Conservation (phyloP, 2,888 invertebrate species). For the Atethmia centrago region DNA sequence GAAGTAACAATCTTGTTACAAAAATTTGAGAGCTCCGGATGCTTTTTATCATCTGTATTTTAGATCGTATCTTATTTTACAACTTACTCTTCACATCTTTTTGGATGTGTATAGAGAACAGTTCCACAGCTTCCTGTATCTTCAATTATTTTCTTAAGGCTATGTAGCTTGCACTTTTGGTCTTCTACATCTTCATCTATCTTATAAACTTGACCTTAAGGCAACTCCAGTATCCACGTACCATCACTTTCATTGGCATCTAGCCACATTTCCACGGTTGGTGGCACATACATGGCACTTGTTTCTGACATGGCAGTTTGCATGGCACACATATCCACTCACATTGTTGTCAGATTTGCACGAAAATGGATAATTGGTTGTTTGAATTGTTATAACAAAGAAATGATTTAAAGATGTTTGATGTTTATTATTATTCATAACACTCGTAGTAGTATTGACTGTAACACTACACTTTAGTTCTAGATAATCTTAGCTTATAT, state of each 20-base stretch:
- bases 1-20: no score
- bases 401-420: neutral
- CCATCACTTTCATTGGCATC: constrained; percentile 31
- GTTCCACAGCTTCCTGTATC: neutral
- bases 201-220: neutral
- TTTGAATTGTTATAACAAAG: neutral
- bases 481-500: neutral
- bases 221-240: neutral
- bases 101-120: no score
- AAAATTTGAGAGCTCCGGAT: neutral
- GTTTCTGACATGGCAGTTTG: constrained; percentile 17
- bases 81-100: neutral
- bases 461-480: neutral
- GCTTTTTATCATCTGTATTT: neutral
- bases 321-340: constrained; percentile 39
- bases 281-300: constrained; percentile 23
- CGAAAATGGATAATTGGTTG: constrained; percentile 23
- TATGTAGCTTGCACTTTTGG: neutral
- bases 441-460: neutral
- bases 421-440: constrained; percentile 10
- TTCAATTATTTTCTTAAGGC: neutral
- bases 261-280: constrained; percentile 29
- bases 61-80: neutral
- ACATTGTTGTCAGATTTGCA: constrained; percentile 28
- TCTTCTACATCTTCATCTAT: no score